Conservation (phyloP, 2,888 invertebrate genomes). For the Laspeyria flexula region DNA sequence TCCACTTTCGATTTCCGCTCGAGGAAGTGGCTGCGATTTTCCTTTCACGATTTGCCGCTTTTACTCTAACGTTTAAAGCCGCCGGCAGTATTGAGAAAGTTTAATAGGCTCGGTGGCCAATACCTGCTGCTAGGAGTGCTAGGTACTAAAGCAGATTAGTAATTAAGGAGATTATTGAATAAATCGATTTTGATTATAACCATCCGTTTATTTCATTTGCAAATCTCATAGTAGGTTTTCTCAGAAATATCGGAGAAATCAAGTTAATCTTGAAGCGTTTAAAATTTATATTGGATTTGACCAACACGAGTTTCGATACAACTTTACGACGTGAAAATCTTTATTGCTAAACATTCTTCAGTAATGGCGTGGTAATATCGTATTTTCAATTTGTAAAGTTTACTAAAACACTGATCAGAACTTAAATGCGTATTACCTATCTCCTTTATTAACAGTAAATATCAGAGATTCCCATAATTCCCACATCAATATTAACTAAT, state of each 20-base stretch:
- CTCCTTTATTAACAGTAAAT: too few species aligned
- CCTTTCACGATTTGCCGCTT: slow-evolving; percentile 77
- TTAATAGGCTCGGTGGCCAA: slow-evolving; percentile 33
- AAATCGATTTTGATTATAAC: slow-evolving; percentile 16
- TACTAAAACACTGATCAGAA: neutral
- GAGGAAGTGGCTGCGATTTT: slow-evolving; percentile 80
- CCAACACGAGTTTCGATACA: neutral
- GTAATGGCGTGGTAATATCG: neutral
- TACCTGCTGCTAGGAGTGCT: neutral
- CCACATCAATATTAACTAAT: neutral
- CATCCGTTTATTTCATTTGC: neutral
- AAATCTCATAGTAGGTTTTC: neutral
- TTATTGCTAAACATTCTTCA: neutral
- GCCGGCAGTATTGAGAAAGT: slow-evolving; percentile 57
- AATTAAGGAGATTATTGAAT: slow-evolving; percentile 3
- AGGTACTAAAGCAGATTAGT: slow-evolving; percentile 5
- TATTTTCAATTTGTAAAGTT: neutral
- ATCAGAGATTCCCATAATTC: too few species aligned
- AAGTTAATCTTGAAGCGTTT: neutral
- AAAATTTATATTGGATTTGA: neutral
- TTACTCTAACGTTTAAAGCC: slow-evolving; percentile 61
- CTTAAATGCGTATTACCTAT: neutral
- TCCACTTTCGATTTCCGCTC: slow-evolving; percentile 83
- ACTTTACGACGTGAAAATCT: neutral
- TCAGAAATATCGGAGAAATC: neutral